Base-by-base conservation (phyloP, 2,797 vertebrate genomes). In the Salmo trutta region DNA sequence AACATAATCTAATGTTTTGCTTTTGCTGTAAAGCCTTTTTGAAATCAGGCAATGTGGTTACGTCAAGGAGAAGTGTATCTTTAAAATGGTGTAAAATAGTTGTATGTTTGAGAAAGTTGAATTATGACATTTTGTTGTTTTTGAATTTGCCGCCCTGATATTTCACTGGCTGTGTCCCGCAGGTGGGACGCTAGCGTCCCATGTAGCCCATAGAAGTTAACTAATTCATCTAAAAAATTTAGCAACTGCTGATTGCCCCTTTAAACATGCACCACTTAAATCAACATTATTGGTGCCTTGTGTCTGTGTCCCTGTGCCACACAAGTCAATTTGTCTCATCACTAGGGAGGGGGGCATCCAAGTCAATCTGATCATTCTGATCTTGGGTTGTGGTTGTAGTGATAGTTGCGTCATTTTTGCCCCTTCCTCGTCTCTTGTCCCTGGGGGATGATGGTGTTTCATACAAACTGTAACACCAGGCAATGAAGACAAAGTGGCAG, bases 401-500 rank as follows among this genome's bases (percentile, higher is more conserved):
- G 16, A 1, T 31, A 36, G 31, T 33, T 21, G 24, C 14, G 15
- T 54, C 15, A 5, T 53, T 56, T 73, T n/a, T 1, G 10, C 6
- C 6, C 51, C 52, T 56, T 31, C 71, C 17, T 69, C 51, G 65
- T 66, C 59, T 74, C 75, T 3, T 84, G 80, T 88, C 83, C 78
- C 82, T 77, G 74, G 81, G 75, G 80, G 82, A 56, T 66, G 79
- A 79, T 79, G 76, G n/a, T 79, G 88, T 88, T 87, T 92, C 83
- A 88, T 88, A 87, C 86, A 88, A 87, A 47, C 2, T 47, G 41
- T 47, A 12, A 81, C n/a, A 78, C 71, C 75, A 81, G 71, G 73
- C 82, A 92, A 91, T 93, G 86, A 91, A 93, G 91, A 93, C 88
- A 91, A 90, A 94, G 77, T 85, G 78, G 76, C 78, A 87, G 81